Conservation (phyloP, 2,113 vertebrate genomes). For the Ivindomyrus marchei region DNA sequence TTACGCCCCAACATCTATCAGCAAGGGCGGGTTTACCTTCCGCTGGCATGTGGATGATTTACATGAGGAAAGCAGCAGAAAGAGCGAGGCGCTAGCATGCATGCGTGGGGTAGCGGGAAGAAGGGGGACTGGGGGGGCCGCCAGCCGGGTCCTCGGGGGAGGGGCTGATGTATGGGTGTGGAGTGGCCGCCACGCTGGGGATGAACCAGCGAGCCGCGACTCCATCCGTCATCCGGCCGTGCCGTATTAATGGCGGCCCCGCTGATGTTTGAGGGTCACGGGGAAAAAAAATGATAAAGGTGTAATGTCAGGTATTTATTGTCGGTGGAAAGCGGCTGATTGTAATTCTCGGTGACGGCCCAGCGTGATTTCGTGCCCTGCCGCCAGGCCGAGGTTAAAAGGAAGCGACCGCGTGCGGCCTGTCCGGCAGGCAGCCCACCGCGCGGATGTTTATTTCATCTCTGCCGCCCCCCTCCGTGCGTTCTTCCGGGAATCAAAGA, state of each 20-base stretch:
- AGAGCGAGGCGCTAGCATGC: neutral
- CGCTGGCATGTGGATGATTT: neutral
- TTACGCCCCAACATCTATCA: neutral
- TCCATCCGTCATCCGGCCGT: slow-evolving; percentile 61
- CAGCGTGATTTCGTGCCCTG: slow-evolving; percentile 48
- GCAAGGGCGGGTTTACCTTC: neutral
- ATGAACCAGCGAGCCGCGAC: slow-evolving; percentile 59
- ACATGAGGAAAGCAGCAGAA: neutral
- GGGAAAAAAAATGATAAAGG: slow-evolving; percentile 54
- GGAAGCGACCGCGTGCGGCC: neutral
- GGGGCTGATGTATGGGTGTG: slow-evolving; percentile 53
- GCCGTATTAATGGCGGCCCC: slow-evolving; percentile 68
- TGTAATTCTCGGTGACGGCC: slow-evolving; percentile 58
- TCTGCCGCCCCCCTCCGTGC: neutral
- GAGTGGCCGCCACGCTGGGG: slow-evolving; percentile 55
- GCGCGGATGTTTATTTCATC: neutral
- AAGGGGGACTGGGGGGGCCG: slow-evolving; percentile 28
- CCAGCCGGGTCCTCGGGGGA: neutral
- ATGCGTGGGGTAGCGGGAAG: neutral
- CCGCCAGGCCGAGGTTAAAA: slow-evolving; percentile 2
- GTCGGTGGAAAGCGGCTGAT: slow-evolving; percentile 51
- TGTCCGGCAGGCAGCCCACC: neutral
- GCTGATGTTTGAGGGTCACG: slow-evolving; percentile 61
- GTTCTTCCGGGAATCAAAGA: neutral
- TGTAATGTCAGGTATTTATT: slow-evolving; percentile 62